Evolutionary conservation across 2,797 vertebrate genomes (phyloP), one percentile per base, ranked within the genome.

Genomic region (Microctenopoma lineatum): DNA sequence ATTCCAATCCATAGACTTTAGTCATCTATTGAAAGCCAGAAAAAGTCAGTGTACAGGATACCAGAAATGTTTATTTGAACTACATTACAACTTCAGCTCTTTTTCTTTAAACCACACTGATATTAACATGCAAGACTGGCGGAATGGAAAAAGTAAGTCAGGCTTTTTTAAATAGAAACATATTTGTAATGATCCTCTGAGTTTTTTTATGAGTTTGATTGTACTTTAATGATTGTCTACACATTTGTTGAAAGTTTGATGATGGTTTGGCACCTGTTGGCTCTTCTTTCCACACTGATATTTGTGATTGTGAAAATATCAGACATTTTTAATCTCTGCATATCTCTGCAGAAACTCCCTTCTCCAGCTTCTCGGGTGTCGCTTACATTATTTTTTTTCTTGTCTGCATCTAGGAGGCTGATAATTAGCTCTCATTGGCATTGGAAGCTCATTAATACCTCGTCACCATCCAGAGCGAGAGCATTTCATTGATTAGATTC

Each of bases 391-490:
- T 73, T 39, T 79, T 75, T 72, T 32, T 61, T 25, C 50, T 51
- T 41, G 34, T 54, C 50, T 74, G 48, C 36, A 52, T 84, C 70
- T 61, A 73, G 58, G 84, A 81, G 68, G 51, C 74, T 84, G 74
- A 88, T 92, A 91, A 93, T 93, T 90, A 90, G 81, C 79, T 87
- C 83, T 86, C 84, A 82, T 86, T 86, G 86, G 84, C 53, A 36
- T 77, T 83, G 83, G 86, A 84, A 89, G 89, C 89, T 90, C 89
- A 90, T 93, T 92, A 93, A 89, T 89, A 89, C 75, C 79, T 88
- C 73, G 78, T 85, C 88, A 85, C 77, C 65, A 80, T 90, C 80
- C 63, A 55, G 51, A 70, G 70, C 77, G 78, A 69, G 80, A 76
- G 83, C 81, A 39, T 83, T 73, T 82, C 84, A 92, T 92, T 83